Base-by-base conservation (phyloP, 2,797 vertebrate genomes). In the Enteromius paludinosus region DNA sequence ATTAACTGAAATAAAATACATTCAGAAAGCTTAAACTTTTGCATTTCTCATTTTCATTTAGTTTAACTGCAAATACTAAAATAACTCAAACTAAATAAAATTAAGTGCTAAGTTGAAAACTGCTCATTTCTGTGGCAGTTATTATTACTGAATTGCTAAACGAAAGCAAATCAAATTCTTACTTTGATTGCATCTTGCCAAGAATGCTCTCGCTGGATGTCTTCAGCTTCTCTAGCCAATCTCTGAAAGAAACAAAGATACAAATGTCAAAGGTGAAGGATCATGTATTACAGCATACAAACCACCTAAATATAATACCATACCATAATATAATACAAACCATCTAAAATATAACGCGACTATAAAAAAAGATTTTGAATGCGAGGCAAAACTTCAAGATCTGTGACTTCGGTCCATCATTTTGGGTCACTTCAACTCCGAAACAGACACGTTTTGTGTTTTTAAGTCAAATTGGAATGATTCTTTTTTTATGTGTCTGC, bases 121-220 rank as follows among this genome's bases (percentile, higher is more conserved):
- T 14, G 5, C 0, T 5, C 14, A 61, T 28, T 25, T 61, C 23
- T 61, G 23, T 1, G 11, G 4, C 23, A 61, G 56, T 14, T 6
- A 25, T 6, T 61, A 28, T 61, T 61, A 61, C 23, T 61, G 12
- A 61, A 54, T 54, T n/a, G n/a, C 52, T n/a, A 20, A 61, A 61
- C 14, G 4, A 61, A 61, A 61, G n/a, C 52, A 56, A 56, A 56
- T 11, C 8, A 11, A 23, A 56, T 61, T 61, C 56, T 61, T 1
- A 61, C 56, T 96, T 94, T 96, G 89, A 99, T 97, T 88, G 95
- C 96, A 77, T 99, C 97, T 90, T 98, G 96, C 98, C 98, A 99
- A 82, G 91, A 94, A 49, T 98, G 96, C 78, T 96, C 94, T 90
- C 93, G 98, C 94, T 99, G 98, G 91, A 99, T 97, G 87, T 91